Evolutionary conservation across 2,888 invertebrate genomes (phyloP).

Genomic region (Trilocha varians): DNA sequence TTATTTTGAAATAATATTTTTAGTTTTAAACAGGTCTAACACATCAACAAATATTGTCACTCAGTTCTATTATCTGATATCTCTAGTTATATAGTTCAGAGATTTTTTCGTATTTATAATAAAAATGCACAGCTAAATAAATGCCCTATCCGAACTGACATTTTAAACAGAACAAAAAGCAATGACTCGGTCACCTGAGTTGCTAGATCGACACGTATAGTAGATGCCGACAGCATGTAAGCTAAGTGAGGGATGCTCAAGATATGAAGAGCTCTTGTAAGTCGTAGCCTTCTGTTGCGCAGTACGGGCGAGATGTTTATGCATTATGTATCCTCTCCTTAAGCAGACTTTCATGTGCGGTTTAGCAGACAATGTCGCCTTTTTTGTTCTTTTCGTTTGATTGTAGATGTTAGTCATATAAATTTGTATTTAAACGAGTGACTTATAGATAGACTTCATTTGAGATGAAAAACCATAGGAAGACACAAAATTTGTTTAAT

Average conservation of each 20-base stretch:
- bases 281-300: constrained; percentile 25
- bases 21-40: too few relatives aligned
- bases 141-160: neutral
- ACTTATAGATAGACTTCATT: too few relatives aligned
- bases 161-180: neutral
- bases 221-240: constrained; percentile 4
- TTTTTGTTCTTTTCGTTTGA: too few relatives aligned
- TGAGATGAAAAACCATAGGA: too few relatives aligned
- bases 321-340: constrained; percentile 24
- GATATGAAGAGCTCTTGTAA: constrained; percentile 28
- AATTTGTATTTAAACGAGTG: too few relatives aligned
- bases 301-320: constrained; percentile 28
- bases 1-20: neutral
- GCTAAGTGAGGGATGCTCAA: constrained; percentile 26
- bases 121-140: neutral
- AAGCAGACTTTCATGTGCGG: neutral
- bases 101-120: neutral
- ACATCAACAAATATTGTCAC: too few relatives aligned
- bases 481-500: too few relatives aligned
- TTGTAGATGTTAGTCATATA: too few relatives aligned
- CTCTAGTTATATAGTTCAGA: neutral
- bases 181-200: constrained; percentile 13
- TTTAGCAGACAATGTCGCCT: too few relatives aligned
- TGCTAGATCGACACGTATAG: constrained; percentile 12
- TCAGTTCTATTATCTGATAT: neutral